Evolutionary conservation across 2,888 invertebrate species (phyloP).

Genomic region (Synergus laeviventris): DNA sequence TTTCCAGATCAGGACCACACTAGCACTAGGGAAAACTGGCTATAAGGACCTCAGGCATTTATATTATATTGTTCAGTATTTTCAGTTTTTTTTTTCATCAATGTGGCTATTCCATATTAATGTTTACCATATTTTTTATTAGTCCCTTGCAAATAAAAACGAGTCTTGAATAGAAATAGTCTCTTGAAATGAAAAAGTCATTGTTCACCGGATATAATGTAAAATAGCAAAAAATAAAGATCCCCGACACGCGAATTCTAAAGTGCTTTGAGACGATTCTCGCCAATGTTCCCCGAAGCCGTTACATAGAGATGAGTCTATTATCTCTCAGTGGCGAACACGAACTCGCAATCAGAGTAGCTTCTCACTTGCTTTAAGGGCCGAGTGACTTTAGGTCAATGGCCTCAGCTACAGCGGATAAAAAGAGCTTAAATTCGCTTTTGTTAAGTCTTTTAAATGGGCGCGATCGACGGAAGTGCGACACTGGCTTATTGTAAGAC

Average conservation of each 20-base stretch:
- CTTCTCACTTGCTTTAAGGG: constrained; percentile 35
- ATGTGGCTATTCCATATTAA: too few species aligned
- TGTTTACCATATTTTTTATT: too few species aligned
- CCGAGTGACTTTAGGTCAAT: constrained; percentile 5
- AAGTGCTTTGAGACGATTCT: constrained; percentile 19
- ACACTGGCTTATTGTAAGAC: constrained; percentile 54
- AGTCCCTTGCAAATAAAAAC: too few species aligned
- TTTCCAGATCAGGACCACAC: too few species aligned
- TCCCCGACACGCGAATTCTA: constrained; percentile 19
- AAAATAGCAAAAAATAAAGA: constrained; percentile 26
- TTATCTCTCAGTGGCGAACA: constrained; percentile 35
- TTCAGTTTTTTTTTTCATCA: too few species aligned
- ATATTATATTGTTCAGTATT: too few species aligned
- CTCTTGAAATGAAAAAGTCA: not conserved
- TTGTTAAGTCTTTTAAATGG: constrained; percentile 30
- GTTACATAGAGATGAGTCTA: constrained; percentile 37
- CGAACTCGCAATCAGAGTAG: constrained; percentile 33
- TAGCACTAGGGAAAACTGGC: too few species aligned
- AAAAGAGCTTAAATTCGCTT: constrained; percentile 28
- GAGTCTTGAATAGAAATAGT: not conserved
- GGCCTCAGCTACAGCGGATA: constrained; percentile 5
- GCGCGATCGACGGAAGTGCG: constrained; percentile 54
- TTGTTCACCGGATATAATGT: constrained; percentile 10
- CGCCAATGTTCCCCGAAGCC: constrained; percentile 36
- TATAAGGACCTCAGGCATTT: too few species aligned